Percentiles rank a stretch among this genome's conserved stretches.
Conservation (phyloP, 2,113 vertebrate species). For the Cyanistes caeruleus region DNA sequence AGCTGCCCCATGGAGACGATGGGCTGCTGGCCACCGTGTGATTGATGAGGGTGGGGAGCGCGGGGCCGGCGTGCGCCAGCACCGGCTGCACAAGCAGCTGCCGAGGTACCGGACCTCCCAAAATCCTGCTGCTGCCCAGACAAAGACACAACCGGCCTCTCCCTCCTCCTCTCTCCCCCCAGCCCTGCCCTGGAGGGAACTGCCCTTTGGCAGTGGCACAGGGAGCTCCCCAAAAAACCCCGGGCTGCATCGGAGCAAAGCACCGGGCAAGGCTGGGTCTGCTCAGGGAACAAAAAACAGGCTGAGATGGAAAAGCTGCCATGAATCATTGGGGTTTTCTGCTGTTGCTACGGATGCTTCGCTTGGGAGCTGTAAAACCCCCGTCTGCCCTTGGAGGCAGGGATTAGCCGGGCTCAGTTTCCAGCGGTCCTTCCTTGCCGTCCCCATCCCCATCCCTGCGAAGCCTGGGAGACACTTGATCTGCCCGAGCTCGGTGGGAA, state of each 20-base stretch:
- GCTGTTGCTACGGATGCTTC: not conserved
- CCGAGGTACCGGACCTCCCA: slow-evolving; percentile 1
- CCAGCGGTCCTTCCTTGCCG: not conserved
- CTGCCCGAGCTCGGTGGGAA: not conserved
- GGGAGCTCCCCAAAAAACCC: accelerated
- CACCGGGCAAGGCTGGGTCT: accelerated
- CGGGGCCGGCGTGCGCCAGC: not conserved
- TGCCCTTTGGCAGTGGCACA: accelerated
- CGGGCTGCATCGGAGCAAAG: not conserved
- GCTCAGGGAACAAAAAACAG: not conserved
- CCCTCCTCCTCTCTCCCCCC: not conserved
- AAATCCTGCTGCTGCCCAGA: slow-evolving; percentile 22
- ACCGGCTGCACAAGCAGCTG: slow-evolving; percentile 44
- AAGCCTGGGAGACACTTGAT: not conserved
- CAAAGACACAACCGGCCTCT: not conserved
- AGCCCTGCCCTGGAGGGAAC: accelerated
- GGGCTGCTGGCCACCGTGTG: not conserved
- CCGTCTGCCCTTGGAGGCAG: not conserved
- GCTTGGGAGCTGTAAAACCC: not conserved
- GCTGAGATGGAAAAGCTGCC: not conserved
- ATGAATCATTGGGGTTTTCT: not conserved
- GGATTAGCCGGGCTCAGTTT: not conserved
- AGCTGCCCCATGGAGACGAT: not conserved
- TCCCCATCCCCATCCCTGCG: not conserved
- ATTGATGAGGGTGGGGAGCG: not conserved